Evolutionary conservation across 2,888 invertebrate species (phyloP).

Genomic region (Sminthurinus aureus): DNA sequence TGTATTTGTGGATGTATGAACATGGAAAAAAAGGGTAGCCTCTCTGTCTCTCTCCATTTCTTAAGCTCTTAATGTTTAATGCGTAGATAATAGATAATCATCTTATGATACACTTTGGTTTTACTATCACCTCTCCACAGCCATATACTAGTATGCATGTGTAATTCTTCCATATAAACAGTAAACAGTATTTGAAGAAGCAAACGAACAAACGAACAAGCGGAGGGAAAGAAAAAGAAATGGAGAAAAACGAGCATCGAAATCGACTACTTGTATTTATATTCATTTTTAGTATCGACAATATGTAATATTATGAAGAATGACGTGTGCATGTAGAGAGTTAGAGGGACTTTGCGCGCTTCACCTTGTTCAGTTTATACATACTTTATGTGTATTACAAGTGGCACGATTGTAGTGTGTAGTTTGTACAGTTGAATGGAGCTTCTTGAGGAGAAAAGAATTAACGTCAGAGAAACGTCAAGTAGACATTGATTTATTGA

Average conservation of each 20-base stretch:
- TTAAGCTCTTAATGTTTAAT: slow-evolving; percentile 15
- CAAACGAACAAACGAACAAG: neutral
- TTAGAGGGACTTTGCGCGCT: neutral
- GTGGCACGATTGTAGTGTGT: no score
- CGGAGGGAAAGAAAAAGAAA: neutral
- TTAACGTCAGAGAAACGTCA: neutral
- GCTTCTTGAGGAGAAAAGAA: neutral
- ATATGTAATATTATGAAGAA: neutral
- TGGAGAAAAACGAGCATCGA: neutral
- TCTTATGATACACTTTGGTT: slow-evolving; percentile 22
- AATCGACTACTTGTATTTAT: neutral
- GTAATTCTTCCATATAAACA: neutral
- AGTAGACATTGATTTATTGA: slow-evolving; percentile 1
- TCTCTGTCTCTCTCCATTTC: neutral
- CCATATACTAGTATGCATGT: no score
- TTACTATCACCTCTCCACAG: neutral
- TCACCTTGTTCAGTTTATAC: neutral
- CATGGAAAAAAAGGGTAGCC: neutral
- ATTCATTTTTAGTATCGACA: neutral
- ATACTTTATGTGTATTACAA: neutral
- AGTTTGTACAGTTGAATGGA: no score
- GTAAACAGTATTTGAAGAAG: neutral
- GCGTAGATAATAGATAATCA: slow-evolving; percentile 32
- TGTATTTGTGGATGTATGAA: neutral
- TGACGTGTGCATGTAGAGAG: neutral